phyloP scores from a whole-genome alignment of 2,113 vertebrate species.

The Pterocles orientalis region DNA sequence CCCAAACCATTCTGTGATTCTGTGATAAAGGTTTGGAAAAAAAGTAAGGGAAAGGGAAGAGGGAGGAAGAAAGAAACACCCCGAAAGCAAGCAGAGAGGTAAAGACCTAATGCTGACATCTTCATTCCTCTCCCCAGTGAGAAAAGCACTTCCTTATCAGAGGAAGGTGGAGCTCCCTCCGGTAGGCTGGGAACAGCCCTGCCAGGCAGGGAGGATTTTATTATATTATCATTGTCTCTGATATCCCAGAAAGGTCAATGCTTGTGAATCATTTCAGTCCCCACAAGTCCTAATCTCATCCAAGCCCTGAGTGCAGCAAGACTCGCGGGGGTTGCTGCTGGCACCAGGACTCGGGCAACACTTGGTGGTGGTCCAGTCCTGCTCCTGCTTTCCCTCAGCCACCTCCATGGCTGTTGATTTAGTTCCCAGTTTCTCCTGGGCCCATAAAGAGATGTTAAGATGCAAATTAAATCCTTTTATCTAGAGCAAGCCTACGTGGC shows the following conservation, averaged over 20 bases:
- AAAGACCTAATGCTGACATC: background rate
- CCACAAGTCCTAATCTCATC: background rate
- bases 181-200: background rate
- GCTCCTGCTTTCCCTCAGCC: fast-evolving
- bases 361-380: fast-evolving
- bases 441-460: background rate
- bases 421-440: background rate
- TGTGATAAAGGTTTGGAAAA: no score
- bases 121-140: background rate
- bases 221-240: background rate
- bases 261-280: background rate
- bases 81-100: background rate
- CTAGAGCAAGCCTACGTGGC: background rate
- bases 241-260: background rate
- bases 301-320: background rate
- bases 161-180: background rate
- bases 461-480: background rate
- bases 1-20: no score
- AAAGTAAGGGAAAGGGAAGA: background rate
- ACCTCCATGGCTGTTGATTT: background rate
- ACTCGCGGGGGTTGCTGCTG: background rate
- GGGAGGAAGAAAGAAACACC: background rate
- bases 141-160: background rate
- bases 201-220: background rate
- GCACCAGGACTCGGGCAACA: background rate